Evolutionary conservation across 2,888 invertebrate species (phyloP).

Genomic region (Drosophila koepferae): DNA sequence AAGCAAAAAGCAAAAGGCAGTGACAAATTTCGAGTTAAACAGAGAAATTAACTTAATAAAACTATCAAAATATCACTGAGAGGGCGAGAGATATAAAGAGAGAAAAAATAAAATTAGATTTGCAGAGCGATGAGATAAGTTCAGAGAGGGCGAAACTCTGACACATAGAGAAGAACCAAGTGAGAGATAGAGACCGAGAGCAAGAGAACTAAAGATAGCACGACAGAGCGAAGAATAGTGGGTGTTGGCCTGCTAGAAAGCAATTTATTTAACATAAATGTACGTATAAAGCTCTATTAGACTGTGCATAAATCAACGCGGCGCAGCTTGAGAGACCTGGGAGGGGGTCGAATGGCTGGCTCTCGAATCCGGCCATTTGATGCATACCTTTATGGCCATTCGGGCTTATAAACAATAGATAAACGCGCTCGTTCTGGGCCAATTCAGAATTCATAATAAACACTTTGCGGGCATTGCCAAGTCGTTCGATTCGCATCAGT

Average conservation of each 20-base stretch:
- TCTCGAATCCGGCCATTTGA: slow-evolving; percentile 54
- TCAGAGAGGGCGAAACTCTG: too few relatives aligned
- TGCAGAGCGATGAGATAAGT: too few relatives aligned
- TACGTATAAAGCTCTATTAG: slow-evolving; percentile 52
- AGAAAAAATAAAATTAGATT: not conserved
- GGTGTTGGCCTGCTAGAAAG: slow-evolving; percentile 5
- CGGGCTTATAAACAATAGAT: slow-evolving; percentile 78
- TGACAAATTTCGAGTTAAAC: not conserved
- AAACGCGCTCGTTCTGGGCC: slow-evolving; percentile 71
- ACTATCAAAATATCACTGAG: too few relatives aligned
- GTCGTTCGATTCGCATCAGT: slow-evolving; percentile 78
- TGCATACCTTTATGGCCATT: slow-evolving; percentile 72
- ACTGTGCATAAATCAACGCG: slow-evolving; percentile 62
- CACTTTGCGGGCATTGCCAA: slow-evolving; percentile 71
- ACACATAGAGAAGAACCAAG: too few relatives aligned
- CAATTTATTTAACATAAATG: slow-evolving; percentile 35
- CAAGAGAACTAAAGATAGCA: not conserved
- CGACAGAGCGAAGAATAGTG: not conserved
- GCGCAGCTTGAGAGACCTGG: slow-evolving; percentile 12
- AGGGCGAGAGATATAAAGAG: too few relatives aligned
- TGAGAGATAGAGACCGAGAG: too few relatives aligned
- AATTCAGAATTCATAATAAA: slow-evolving; percentile 76
- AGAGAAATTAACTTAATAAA: too few relatives aligned
- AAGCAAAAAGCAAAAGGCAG: not conserved
- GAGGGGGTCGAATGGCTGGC: slow-evolving; percentile 21